phyloP scores from a whole-genome alignment of 2,888 invertebrate species.

The Agrotis segetum region DNA sequence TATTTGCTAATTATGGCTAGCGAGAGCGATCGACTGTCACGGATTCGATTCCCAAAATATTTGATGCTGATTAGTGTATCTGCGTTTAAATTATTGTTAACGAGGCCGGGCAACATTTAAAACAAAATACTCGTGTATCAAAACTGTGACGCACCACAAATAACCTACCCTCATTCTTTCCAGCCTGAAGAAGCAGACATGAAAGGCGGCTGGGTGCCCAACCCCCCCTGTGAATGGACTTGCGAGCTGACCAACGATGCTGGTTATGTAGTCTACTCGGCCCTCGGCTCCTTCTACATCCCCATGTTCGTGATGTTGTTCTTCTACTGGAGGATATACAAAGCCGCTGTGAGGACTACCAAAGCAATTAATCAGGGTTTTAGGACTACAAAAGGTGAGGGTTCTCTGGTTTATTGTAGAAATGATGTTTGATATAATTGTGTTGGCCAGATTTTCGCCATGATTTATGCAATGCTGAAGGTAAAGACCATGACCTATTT shows the following conservation, averaged over 20 bases:
- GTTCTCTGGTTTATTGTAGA: not conserved
- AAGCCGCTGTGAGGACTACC: conserved; percentile 98
- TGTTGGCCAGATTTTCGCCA: not conserved
- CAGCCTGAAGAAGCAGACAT: conserved; percentile 82
- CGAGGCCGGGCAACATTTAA: too few species aligned
- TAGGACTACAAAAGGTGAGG: conserved; percentile 95
- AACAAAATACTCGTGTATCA: too few species aligned
- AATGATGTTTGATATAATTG: not conserved
- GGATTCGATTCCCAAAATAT: too few species aligned
- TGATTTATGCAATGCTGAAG: not conserved
- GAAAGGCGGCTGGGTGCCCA: conserved; percentile 78
- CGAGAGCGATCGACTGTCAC: too few species aligned
- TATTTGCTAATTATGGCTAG: too few species aligned
- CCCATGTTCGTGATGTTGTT: conserved; percentile 99
- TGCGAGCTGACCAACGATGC: conserved; percentile 98
- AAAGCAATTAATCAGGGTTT: conserved; percentile 98
- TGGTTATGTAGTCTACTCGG: conserved; percentile 99
- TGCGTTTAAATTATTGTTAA: too few species aligned
- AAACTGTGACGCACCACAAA: not conserved
- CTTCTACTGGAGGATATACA: conserved; percentile 99
- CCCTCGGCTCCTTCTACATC: conserved; percentile 99
- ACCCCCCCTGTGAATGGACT: conserved; percentile 95
- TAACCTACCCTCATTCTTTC: not conserved
- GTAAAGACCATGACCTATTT: not conserved
- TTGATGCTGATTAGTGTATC: too few species aligned